A percentile compares a stretch with the other conserved stretches of the same genome.
Conservation (phyloP, 2,113 vertebrate genomes). For the Nothoprocta pentlandii region DNA sequence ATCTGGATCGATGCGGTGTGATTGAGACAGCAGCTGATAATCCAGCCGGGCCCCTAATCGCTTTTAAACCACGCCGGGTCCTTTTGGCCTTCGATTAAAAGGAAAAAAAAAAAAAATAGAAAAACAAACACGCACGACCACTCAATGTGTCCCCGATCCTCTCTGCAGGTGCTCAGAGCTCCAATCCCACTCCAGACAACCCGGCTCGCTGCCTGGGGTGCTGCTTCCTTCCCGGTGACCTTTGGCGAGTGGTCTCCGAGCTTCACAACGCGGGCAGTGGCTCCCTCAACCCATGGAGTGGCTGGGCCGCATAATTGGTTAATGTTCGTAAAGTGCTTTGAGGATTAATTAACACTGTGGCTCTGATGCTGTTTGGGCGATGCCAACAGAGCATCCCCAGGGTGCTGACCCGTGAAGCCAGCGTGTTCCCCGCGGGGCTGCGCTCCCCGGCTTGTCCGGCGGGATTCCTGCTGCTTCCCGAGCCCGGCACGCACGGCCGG, state of each 20-base stretch:
- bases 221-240: rapidly evolving
- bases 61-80: background rate
- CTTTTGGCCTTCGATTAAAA: background rate
- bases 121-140: background rate
- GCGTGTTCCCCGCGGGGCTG: no score
- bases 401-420: no score
- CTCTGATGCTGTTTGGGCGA: background rate
- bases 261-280: conserved; percentile 25
- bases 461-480: no score
- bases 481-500: no score
- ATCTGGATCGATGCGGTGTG: conserved; percentile 62
- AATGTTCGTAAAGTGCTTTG: conserved; percentile 69
- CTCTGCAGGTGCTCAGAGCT: no score
- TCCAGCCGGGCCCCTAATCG: conserved; percentile 35
- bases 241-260: rapidly evolving
- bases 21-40: conserved; percentile 58
- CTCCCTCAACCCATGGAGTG: conserved; percentile 46
- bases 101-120: no score
- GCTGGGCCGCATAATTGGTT: conserved; percentile 68
- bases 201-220: background rate
- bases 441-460: no score
- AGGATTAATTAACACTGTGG: conserved; percentile 74
- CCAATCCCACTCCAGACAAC: background rate
- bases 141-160: background rate
- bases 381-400: no score